Evolutionary conservation across 2,113 vertebrate species (phyloP), one percentile per base, ranked within the genome.

Genomic region (Gnathonemus longibarbis): DNA sequence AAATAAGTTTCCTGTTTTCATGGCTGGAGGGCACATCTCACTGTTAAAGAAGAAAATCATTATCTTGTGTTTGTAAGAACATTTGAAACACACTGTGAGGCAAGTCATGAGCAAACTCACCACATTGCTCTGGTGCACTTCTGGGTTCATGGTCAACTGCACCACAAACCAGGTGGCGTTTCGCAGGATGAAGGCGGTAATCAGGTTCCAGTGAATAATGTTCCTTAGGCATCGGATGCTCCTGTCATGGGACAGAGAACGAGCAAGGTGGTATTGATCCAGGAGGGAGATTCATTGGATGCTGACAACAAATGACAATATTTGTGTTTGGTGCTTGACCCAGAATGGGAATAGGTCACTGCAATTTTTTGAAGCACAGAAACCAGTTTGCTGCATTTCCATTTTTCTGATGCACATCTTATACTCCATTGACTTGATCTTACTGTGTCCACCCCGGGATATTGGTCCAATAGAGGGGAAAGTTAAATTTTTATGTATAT

Each of bases 201-300:
- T 98, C 77, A 99, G 95, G 94, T 99, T 99, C 98, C 98, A 99
- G 96, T 99, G 98, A 93, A 99, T 99, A 94, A 98, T 98, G 94
- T 99, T 98, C n/a, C 97, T 95, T 91, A 99, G 95, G 92, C 97
- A 97, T 21, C 97, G 96, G 92, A 99, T 99, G 92, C 98, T 98
- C 96, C 98, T 99, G 93, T 10, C 52, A 70, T 31, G 62, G 62
- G 10, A 70, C n/a, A 31, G 27, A 70, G 11, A 70, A 70, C 27
- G n/a, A 27, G n/a, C 9, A 27, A 66, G 62, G n/a, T 66, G 62
- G n/a, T 27, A 66, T 66, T 66, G 62, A 70, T 31, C 62, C 62
- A 11, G 62, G n/a, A 70, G n/a, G 62, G 62, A 70, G 62, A 31
- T 70, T 70, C 62, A 70, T 13, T 13, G 62, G 62, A 70, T 70